These are phyloP conservation scores for Creontiades dilutus DNA, from an alignment of 2,888 invertebrate species.

Conservation along the genomic window DNA sequence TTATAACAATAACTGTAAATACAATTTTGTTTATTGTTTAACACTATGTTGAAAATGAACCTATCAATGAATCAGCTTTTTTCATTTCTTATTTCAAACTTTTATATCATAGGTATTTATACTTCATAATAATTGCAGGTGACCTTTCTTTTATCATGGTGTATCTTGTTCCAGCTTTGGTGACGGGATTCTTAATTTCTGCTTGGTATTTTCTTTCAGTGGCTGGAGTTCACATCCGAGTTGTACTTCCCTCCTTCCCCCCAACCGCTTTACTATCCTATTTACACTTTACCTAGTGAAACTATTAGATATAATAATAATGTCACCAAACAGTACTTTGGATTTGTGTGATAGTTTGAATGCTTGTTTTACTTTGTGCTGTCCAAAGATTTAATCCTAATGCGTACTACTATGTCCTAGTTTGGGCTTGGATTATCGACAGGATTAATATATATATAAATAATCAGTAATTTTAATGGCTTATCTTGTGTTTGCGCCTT, in stretches of 20 bases:
- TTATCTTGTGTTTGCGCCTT: neutral
- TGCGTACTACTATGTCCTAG: neutral
- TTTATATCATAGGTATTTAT: neutral
- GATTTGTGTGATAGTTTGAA: constrained; percentile 79
- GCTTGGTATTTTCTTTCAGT: constrained; percentile 81
- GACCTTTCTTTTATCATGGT: neutral
- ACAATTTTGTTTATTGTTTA: no score
- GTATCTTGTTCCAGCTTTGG: constrained; percentile 53
- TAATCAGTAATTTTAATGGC: neutral
- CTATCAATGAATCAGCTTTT: no score
- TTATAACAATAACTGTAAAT: no score
- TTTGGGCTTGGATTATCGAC: neutral
- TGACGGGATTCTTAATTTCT: constrained; percentile 51
- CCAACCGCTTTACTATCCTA: constrained; percentile 77
- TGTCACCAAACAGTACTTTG: constrained; percentile 82
- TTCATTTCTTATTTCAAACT: no score
- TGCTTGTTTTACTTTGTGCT: neutral
- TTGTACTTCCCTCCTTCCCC: constrained; percentile 83
- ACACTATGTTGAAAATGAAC: no score
- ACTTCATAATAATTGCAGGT: constrained; percentile 17
- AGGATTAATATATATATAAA: neutral
- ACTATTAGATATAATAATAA: constrained; percentile 75
- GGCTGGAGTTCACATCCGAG: constrained; percentile 88
- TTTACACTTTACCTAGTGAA: constrained; percentile 73
- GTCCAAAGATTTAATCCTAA: constrained; percentile 23